phyloP scores from a whole-genome alignment of 2,888 invertebrate species.

The Trypoxylon attenuatum region DNA sequence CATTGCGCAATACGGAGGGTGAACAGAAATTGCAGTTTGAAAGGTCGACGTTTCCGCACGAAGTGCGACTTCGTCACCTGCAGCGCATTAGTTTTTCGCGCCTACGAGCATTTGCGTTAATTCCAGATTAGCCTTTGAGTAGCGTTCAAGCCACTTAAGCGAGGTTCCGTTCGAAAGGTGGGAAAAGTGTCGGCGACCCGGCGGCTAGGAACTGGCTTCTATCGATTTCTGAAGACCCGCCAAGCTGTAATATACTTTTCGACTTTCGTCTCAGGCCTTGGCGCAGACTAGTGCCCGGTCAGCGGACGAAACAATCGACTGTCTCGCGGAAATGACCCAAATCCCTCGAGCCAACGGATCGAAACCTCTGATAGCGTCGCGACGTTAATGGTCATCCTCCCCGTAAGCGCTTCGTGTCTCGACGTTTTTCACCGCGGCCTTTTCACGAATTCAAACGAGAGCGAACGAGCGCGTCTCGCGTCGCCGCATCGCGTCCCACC shows the following conservation, averaged over 20 bases:
- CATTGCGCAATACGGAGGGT: no score
- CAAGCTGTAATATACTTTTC: conserved; percentile 52
- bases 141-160: conserved; percentile 36
- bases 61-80: conserved; percentile 2
- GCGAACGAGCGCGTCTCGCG: no score
- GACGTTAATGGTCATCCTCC: background rate
- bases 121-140: conserved; percentile 41
- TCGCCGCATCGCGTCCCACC: background rate
- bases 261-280: conserved; percentile 43
- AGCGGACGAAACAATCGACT: conserved; percentile 43
- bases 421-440: background rate
- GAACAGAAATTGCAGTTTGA: no score
- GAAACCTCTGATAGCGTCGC: background rate
- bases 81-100: conserved; percentile 5
- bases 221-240: conserved; percentile 72
- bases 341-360: conserved; percentile 26
- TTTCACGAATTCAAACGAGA: background rate
- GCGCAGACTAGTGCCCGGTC: conserved; percentile 25
- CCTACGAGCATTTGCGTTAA: conserved; percentile 39
- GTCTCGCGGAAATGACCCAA: conserved; percentile 58
- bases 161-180: conserved; percentile 37
- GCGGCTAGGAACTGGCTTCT: conserved; percentile 66
- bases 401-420: background rate
- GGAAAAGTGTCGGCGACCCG: conserved; percentile 47
- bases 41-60: background rate